Percentiles rank a stretch among this genome's conserved stretches.
phyloP scores from a whole-genome alignment of 2,797 vertebrate genomes.

The Catamblyrhynchus diadema region DNA sequence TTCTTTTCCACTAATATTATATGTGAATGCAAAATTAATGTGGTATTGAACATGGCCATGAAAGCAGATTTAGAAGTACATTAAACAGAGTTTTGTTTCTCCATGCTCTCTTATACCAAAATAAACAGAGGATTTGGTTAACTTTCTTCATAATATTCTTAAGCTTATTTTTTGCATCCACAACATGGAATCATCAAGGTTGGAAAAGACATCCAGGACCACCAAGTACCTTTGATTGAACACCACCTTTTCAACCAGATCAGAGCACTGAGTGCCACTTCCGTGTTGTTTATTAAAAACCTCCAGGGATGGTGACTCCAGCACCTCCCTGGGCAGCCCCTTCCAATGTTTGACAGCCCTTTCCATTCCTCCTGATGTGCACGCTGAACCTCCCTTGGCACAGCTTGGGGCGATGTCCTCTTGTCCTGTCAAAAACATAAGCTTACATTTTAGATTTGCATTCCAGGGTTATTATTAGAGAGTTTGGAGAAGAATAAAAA shows the following conservation, averaged over 20 bases:
- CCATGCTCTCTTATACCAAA: not conserved
- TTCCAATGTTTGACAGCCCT: not conserved
- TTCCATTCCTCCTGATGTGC: not conserved
- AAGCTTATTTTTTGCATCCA: not conserved
- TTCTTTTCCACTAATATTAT: not conserved
- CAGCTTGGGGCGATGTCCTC: too few species aligned
- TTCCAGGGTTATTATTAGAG: not conserved
- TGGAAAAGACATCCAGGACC: not conserved
- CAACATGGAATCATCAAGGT: not conserved
- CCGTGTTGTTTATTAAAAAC: not conserved
- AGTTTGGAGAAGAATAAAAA: not conserved
- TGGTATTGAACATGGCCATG: not conserved
- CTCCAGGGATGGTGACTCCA: not conserved
- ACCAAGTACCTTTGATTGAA: not conserved
- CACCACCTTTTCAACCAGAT: not conserved
- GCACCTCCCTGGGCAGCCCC: not conserved
- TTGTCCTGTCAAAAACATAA: not conserved
- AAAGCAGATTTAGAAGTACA: not conserved
- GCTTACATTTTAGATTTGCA: not conserved
- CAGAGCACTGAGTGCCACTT: not conserved
- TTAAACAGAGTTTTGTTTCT: not conserved
- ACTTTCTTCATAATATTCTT: not conserved
- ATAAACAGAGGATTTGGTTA: not conserved
- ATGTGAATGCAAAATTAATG: not conserved
- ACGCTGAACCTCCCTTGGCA: not conserved